Conservation (phyloP, 2,797 vertebrate genomes). For the Mus caroli region DNA sequence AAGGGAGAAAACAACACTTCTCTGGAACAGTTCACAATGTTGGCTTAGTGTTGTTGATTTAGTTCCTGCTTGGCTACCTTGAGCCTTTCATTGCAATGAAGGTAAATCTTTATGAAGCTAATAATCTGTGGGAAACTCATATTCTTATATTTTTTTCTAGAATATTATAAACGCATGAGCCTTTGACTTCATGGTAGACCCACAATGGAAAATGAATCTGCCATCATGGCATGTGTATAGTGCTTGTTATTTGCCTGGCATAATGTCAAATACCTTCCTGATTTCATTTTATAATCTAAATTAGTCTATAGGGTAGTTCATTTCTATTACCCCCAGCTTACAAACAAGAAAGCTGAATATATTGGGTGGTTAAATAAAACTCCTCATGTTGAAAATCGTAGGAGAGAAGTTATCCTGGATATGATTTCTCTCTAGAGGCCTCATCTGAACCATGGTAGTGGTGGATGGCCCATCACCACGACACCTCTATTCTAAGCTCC, state of each 20-base stretch:
- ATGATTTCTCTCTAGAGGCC: background rate
- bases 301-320: background rate
- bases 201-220: background rate
- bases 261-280: background rate
- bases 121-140: background rate
- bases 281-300: conserved; percentile 37
- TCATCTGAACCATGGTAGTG: background rate
- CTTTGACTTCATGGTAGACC: background rate
- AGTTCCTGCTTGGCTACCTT: conserved; percentile 20
- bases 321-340: background rate
- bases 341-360: conserved; percentile 27
- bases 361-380: background rate
- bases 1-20: background rate
- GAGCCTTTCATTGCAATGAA: background rate
- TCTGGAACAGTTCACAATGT: background rate
- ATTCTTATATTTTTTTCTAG: background rate
- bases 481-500: background rate
- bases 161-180: background rate
- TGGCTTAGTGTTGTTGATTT: background rate
- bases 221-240: background rate
- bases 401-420: background rate
- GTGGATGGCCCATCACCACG: too few species aligned
- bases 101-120: conserved; percentile 16
- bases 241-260: background rate
- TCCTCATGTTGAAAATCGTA: background rate